These are phyloP conservation scores for Drymonia ruficornis DNA, from an alignment of 2,888 invertebrate genomes.

Conservation along the genomic window DNA sequence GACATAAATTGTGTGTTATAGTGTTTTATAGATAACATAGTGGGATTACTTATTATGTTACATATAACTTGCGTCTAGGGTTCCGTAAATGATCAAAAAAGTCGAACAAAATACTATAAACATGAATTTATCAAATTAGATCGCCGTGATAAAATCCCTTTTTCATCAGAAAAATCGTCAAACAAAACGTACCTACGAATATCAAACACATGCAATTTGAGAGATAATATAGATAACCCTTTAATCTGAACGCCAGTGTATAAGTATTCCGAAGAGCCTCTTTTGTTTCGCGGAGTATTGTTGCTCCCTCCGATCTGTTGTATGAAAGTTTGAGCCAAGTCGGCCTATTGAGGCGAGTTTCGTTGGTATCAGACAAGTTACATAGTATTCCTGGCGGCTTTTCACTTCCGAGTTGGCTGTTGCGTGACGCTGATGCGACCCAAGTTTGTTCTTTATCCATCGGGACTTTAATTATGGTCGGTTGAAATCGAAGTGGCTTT, in stretches of 20 bases:
- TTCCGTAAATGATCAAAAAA: too few species aligned
- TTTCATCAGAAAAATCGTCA: too few species aligned
- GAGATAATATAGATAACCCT: too few species aligned
- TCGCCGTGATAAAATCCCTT: too few species aligned
- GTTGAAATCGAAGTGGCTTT: conserved; percentile 40
- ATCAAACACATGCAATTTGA: too few species aligned
- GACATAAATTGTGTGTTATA: too few species aligned
- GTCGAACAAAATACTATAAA: too few species aligned
- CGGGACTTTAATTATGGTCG: conserved; percentile 63
- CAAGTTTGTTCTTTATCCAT: conserved; percentile 71
- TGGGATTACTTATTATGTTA: too few species aligned
- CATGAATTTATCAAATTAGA: too few species aligned
- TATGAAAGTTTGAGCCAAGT: conserved; percentile 65
- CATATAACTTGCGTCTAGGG: too few species aligned
- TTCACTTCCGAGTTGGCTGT: conserved; percentile 67
- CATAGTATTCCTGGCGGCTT: conserved; percentile 72
- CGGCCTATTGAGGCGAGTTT: conserved; percentile 71
- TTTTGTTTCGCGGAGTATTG: conserved; percentile 73
- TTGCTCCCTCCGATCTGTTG: conserved; percentile 66
- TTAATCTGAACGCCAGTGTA: conserved; percentile 58
- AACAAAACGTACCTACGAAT: too few species aligned
- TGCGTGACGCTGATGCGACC: conserved; percentile 72
- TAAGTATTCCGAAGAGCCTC: conserved; percentile 61
- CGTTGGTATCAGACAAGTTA: conserved; percentile 71
- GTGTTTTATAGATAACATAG: too few species aligned